phyloP scores from a whole-genome alignment of 92 coral and sea anemone species.

The Bergia puertoricense region DNA sequence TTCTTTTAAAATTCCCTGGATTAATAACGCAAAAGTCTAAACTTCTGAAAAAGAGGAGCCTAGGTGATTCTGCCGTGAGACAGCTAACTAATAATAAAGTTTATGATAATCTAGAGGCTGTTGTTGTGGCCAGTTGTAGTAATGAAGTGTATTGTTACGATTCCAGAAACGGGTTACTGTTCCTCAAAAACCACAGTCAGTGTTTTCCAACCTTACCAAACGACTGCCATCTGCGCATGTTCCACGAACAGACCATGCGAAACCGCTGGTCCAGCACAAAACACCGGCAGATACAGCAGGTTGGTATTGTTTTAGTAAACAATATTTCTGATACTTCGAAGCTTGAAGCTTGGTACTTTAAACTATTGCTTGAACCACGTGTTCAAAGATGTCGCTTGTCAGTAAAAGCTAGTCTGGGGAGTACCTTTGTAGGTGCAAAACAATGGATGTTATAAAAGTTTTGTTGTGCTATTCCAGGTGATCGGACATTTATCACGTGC shows the following conservation, averaged over 20 bases:
- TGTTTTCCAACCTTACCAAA: slow-evolving; percentile 72
- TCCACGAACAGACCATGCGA: slow-evolving; percentile 46
- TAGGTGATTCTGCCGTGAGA: no score
- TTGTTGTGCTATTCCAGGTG: no score
- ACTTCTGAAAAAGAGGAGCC: not conserved
- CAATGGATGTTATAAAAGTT: not conserved
- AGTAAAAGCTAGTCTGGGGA: no score
- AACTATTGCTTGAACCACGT: no score
- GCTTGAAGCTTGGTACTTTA: not conserved
- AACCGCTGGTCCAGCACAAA: slow-evolving; percentile 23
- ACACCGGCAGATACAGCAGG: slow-evolving; percentile 1
- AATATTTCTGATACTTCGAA: not conserved
- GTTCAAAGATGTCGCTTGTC: not conserved
- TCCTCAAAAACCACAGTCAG: slow-evolving; percentile 60
- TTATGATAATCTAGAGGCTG: not conserved
- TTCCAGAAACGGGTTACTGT: slow-evolving; percentile 14
- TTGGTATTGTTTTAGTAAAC: not conserved
- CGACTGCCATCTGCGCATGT: slow-evolving; percentile 71
- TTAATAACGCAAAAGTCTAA: no score
- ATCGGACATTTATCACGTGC: no score
- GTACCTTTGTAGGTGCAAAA: no score
- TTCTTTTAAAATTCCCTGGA: no score
- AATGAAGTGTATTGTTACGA: not conserved
- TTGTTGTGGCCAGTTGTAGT: not conserved
- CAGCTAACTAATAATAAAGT: not conserved